phyloP scores from a whole-genome alignment of 2,888 invertebrate species.

The Miltochrista miniata region DNA sequence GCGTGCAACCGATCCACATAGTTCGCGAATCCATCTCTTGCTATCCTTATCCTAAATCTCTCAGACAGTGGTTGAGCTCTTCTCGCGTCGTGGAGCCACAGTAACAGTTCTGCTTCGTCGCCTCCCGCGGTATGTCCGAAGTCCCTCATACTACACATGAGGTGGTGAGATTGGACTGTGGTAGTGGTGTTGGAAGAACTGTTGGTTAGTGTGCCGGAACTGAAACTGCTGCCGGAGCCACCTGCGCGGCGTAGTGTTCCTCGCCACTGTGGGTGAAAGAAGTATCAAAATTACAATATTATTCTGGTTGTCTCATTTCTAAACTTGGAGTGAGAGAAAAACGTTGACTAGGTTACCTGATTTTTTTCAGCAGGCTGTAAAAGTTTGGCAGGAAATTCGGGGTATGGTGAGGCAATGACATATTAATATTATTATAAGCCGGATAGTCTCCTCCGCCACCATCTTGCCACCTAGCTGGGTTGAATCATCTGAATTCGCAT shows the following conservation, averaged over 20 bases:
- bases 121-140: conserved; percentile 95
- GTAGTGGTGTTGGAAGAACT: conserved; percentile 46
- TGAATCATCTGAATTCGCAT: too few relatives aligned
- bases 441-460: too few relatives aligned
- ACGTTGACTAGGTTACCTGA: too few relatives aligned
- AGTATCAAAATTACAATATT: neutral
- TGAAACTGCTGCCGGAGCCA: conserved; percentile 77
- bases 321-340: too few relatives aligned
- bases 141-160: conserved; percentile 91
- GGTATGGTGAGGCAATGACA: too few relatives aligned
- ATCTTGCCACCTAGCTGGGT: too few relatives aligned
- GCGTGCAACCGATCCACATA: conserved; percentile 94
- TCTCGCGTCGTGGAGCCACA: conserved; percentile 92
- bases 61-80: conserved; percentile 93
- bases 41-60: conserved; percentile 93
- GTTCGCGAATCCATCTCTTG: conserved; percentile 95
- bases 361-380: too few relatives aligned
- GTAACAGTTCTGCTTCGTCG: conserved; percentile 94
- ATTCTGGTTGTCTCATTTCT: too few relatives aligned
- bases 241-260: conserved; percentile 76
- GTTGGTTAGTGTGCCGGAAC: conserved; percentile 71
- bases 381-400: too few relatives aligned
- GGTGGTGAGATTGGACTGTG: conserved; percentile 80
- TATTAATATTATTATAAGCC: too few relatives aligned
- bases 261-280: conserved; percentile 62